Evolutionary conservation across 2,797 vertebrate genomes (phyloP), one percentile per base, ranked within the genome.

Genomic region (Ctenochaetus hawaiiensis): DNA sequence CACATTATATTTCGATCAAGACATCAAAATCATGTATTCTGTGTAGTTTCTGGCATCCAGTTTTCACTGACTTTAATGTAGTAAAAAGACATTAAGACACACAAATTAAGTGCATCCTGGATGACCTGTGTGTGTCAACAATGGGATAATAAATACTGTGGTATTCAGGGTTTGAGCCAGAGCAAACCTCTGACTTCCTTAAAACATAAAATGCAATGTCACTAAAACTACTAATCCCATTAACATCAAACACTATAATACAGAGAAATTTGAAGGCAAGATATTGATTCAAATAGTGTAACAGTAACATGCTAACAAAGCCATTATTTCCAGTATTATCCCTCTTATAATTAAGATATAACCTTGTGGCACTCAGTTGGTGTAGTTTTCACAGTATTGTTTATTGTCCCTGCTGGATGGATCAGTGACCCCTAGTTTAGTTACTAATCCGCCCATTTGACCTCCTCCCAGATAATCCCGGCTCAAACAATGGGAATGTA

Each of bases 1-100:
- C 57, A 2, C 34, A 77, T 83, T 61, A 67, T 59, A 59, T 57
- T 72, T 51, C 2, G 43, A 49, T 75, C 22, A 48, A 59, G 75
- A 59, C 58, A 20, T 72, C 53, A 34, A 13, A 75, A 66, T 58
- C 4, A 70, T 64, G 30, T 37, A 23, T 61, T 65, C 44, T 22
- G 67, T 41, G 51, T 63, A 39, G 20, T 20, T 69, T 30, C 59
- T 71, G 64, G 51, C 37, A 8, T 48, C 34, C 48, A 26, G 26
- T 30, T 30, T 30, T 30, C 26, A 30, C 5, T 30, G 26, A 5
- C 26, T 30, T 30, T 30, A 30, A 30, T 30, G 26, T 30, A 3
- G 26, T 5, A 30, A 30, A 43, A 41, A 61, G 6, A 5, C 44
- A 37, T 60, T 4, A 52, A 43, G 13, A 30, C 26, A 43, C 18